A percentile compares a stretch with the other conserved stretches of the same genome.
These are phyloP conservation scores for Stegostoma tigrinum DNA, from an alignment of 2,113 vertebrate species.

Conservation along the genomic window DNA sequence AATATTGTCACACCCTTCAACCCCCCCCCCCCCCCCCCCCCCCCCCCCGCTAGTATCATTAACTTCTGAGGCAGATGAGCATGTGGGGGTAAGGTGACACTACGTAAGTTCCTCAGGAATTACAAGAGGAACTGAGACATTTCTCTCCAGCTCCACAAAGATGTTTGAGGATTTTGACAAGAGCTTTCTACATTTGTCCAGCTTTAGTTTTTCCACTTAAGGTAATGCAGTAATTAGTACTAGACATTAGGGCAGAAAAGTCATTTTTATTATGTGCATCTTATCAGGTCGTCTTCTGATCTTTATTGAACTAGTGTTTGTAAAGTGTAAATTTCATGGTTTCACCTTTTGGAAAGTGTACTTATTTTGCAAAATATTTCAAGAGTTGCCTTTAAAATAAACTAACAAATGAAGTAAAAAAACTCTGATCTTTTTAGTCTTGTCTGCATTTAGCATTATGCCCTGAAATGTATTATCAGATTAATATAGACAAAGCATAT, in stretches of 20 bases:
- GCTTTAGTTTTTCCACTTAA: neutral
- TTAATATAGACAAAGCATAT: neutral
- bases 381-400: conserved; percentile 9
- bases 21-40: too few relatives aligned
- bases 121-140: neutral
- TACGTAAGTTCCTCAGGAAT: neutral
- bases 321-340: neutral
- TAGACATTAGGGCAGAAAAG: neutral
- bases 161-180: neutral
- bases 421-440: neutral
- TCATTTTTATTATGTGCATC: neutral
- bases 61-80: neutral
- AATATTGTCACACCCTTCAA: neutral
- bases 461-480: neutral
- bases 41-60: neutral
- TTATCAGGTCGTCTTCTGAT: neutral
- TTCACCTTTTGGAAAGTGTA: neutral
- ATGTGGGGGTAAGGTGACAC: neutral
- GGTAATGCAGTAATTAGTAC: neutral
- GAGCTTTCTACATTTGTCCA: neutral
- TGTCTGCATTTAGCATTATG: neutral
- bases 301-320: neutral
- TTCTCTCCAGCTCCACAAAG: neutral
- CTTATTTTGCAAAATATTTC: neutral
- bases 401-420: neutral